Base-by-base conservation (phyloP, 2,797 vertebrate genomes). In the Pempheris klunzingeri region DNA sequence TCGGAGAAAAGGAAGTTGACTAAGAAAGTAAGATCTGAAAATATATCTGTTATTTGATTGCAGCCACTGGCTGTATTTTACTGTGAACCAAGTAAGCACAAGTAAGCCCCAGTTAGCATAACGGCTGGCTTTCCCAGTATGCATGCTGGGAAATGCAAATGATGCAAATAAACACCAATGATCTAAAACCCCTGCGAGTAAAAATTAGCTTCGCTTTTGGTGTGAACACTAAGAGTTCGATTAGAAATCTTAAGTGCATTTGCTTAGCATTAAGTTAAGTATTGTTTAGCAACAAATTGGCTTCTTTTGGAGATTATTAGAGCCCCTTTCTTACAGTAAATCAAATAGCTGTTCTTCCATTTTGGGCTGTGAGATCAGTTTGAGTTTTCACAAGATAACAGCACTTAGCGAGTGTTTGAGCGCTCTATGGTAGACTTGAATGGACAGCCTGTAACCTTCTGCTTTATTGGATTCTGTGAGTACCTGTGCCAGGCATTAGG, bases 391-490 rank as follows among this genome's bases (percentile, higher is more conserved):
- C 66, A 62, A 75, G 72, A 66, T 77, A 71, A 62, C 55, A 61
- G 80, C 83, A 83, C 58, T 86, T 77, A 75, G 58, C 64, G 24
- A 68, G 67, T 80, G 59, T 68, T 75, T 3, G 30, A 58, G 53
- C 54, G 68, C 75, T 82, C 36, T 47, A 61, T 53, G 64, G 71
- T 32, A 59, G 82, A 87, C 88, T 55, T 86, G 64, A 88, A 87
- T 70, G 82, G 84, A 85, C 87, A 90, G 81, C 66, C 57, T 67
- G 60, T 82, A 90, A 90, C 88, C 84, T 77, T 81, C 78, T 59
- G 28, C 79, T 76, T 83, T 90, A 89, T 90, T 92, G 77, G 72
- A 90, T 90, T 88, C 71, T 63, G 68, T 71, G 79, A 81, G 80
- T 78, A 76, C 46, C 78, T 67, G 81, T 82, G 82, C 66, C 85